phyloP scores from a whole-genome alignment of 2,888 invertebrate species.

The Tridacna gigas region DNA sequence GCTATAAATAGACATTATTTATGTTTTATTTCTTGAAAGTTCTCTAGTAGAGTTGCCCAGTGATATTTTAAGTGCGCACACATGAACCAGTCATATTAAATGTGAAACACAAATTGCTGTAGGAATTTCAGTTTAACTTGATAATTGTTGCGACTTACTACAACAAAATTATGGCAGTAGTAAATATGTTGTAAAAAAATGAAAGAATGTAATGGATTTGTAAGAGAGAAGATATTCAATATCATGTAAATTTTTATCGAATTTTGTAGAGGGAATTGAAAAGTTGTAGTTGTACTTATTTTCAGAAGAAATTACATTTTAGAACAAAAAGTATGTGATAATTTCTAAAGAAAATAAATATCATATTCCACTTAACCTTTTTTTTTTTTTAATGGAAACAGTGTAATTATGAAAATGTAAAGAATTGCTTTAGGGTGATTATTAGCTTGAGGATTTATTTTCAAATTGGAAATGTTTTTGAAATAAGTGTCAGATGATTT shows the following conservation, averaged over 20 bases:
- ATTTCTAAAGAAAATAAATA: too few species aligned
- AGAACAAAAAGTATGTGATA: too few species aligned
- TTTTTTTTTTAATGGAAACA: background rate
- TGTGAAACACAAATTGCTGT: too few species aligned
- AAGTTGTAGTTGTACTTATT: background rate
- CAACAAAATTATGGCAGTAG: too few species aligned
- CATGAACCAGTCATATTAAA: too few species aligned
- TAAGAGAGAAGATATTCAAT: too few species aligned
- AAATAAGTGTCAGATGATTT: background rate
- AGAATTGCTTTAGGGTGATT: background rate
- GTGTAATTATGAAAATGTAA: background rate
- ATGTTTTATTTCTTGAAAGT: slow-evolving; percentile 44
- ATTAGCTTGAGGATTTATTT: background rate
- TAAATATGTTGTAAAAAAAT: too few species aligned
- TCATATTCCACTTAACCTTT: background rate
- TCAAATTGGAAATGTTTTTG: background rate
- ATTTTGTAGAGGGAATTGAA: background rate
- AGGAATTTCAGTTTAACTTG: too few species aligned
- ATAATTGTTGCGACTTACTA: too few species aligned
- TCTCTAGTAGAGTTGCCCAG: background rate
- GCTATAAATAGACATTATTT: slow-evolving; percentile 62
- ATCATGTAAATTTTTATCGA: background rate
- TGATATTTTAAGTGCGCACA: too few species aligned
- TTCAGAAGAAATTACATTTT: background rate
- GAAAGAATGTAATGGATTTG: too few species aligned